Evolutionary conservation across 2,113 vertebrate species (phyloP).

Genomic region (Alethe castanea): DNA sequence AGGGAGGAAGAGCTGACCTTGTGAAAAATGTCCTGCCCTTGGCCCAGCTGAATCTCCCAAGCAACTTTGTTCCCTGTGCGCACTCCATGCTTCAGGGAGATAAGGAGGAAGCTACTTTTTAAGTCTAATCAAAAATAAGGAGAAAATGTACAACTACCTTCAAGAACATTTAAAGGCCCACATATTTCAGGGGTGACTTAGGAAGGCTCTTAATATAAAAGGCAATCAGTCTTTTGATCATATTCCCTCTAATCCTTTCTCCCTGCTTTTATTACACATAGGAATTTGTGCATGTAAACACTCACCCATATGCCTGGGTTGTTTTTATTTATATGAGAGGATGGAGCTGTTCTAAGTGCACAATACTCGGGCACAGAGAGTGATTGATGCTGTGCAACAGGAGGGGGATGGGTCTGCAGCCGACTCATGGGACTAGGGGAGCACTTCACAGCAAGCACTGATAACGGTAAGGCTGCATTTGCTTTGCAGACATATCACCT

Average conservation of each 20-base stretch:
- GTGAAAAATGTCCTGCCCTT: not conserved
- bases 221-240: not conserved
- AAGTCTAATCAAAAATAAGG: not conserved
- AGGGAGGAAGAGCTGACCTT: not conserved
- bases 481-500: not conserved
- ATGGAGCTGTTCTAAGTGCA: not conserved
- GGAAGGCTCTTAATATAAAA: not conserved
- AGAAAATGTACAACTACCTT: not conserved
- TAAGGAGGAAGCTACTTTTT: not conserved
- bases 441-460: fast-evolving
- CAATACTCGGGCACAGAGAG: fast-evolving
- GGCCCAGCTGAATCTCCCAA: not conserved
- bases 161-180: not conserved
- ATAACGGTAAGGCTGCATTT: not conserved
- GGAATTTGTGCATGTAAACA: not conserved
- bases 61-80: not conserved
- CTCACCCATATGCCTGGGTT: not conserved
- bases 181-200: not conserved
- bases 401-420: not conserved
- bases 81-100: not conserved
- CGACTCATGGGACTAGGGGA: fast-evolving
- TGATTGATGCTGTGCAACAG: fast-evolving
- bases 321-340: not conserved
- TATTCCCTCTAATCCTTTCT: not conserved
- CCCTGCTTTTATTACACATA: not conserved